A percentile compares a stretch with the other conserved stretches of the same genome.
These are phyloP conservation scores for Semotilus atromaculatus DNA, from an alignment of 2,797 vertebrate species.

Conservation along the genomic window DNA sequence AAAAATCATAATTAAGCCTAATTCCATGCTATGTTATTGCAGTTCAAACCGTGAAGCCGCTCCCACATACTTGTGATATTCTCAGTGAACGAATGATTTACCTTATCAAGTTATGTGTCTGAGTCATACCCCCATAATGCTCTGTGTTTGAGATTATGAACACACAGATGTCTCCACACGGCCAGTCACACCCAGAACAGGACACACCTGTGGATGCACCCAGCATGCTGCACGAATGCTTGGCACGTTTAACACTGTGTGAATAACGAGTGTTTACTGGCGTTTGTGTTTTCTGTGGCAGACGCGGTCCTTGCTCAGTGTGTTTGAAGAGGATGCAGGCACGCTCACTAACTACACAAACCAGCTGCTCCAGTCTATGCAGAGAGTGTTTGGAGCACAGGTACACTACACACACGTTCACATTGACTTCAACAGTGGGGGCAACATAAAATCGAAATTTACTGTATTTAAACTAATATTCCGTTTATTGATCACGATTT, in stretches of 20 bases:
- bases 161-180: neutral
- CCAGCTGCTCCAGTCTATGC: slow-evolving; percentile 95
- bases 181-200: slow-evolving; percentile 24
- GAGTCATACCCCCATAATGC: neutral
- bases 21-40: neutral
- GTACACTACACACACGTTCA: slow-evolving; percentile 70
- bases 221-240: neutral
- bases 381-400: slow-evolving; percentile 96
- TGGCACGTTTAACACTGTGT: neutral
- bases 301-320: slow-evolving; percentile 96
- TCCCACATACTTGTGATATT: slow-evolving; percentile 14
- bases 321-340: slow-evolving; percentile 97
- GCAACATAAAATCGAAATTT: neutral
- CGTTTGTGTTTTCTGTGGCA: slow-evolving; percentile 62
- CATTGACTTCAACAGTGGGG: neutral
- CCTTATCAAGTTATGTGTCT: neutral
- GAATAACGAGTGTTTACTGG: neutral
- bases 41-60: neutral
- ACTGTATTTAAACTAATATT: neutral
- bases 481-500: neutral
- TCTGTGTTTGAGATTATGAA: neutral
- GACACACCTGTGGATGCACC: slow-evolving; percentile 24
- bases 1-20: neutral
- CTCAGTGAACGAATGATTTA: slow-evolving; percentile 18
- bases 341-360: slow-evolving; percentile 97